Conservation (phyloP, 2,797 vertebrate species). For the Peromyscus melanophrys region DNA sequence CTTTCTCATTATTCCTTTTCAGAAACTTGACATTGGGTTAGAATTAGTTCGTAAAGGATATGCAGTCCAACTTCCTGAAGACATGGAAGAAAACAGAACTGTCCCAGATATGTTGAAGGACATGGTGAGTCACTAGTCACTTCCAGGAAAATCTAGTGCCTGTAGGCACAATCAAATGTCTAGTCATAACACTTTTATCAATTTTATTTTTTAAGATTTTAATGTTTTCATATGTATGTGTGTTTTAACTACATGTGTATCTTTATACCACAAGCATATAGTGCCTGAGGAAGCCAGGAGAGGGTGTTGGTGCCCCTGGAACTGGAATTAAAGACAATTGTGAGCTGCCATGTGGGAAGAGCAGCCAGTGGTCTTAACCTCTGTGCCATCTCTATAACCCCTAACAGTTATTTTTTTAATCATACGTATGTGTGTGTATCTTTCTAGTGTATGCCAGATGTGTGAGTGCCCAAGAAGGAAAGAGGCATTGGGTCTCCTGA, state of each 20-base stretch:
- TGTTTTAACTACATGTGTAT: not conserved
- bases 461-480: not conserved
- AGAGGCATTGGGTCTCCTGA: not conserved
- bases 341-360: not conserved
- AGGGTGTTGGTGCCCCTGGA: not conserved
- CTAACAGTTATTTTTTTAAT: not conserved
- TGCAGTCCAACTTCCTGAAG: slow-evolving; percentile 89
- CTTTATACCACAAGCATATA: not conserved
- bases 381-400: not conserved
- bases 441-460: not conserved
- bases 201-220: not conserved
- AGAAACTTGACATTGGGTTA: slow-evolving; percentile 93
- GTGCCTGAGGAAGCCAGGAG: not conserved
- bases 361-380: not conserved
- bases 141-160: not conserved
- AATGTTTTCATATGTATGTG: not conserved
- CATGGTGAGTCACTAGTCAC: slow-evolving; percentile 86
- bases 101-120: slow-evolving; percentile 85
- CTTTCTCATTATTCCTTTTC: not conserved
- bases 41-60: slow-evolving; percentile 92
- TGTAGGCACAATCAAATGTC: not conserved
- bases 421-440: not conserved
- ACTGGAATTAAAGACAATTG: not conserved
- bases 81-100: slow-evolving; percentile 79
- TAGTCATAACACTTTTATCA: not conserved